phyloP scores from a whole-genome alignment of 2,113 vertebrate species.

The Clinocottus analis region DNA sequence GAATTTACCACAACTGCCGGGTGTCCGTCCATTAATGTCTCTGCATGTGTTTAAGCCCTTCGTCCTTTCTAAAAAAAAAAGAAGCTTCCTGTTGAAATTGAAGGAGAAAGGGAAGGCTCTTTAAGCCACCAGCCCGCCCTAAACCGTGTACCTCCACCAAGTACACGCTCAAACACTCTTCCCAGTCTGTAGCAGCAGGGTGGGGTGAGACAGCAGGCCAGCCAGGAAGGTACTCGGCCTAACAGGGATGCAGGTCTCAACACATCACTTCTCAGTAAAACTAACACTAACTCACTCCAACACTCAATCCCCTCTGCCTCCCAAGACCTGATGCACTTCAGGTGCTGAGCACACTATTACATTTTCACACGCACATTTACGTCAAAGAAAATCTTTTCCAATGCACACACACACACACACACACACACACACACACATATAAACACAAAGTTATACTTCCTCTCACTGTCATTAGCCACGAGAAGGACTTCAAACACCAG shows the following conservation, averaged over 20 bases:
- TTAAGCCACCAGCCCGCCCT: slow-evolving; percentile 30
- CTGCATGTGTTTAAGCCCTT: slow-evolving; percentile 52
- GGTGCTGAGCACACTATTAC: slow-evolving; percentile 43
- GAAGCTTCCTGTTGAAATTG: slow-evolving; percentile 15
- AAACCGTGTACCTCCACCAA: slow-evolving; percentile 51
- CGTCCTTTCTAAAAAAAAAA: slow-evolving; percentile 50
- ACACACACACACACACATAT: slow-evolving; percentile 35
- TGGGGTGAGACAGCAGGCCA: slow-evolving; percentile 62
- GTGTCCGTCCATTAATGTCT: slow-evolving; percentile 61
- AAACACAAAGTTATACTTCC: slow-evolving; percentile 44
- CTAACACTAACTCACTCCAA: slow-evolving; percentile 57
- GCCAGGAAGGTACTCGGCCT: slow-evolving; percentile 61
- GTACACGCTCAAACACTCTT: slow-evolving; percentile 70
- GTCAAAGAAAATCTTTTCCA: slow-evolving; percentile 40
- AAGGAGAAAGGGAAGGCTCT: slow-evolving; percentile 40
- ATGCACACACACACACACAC: slow-evolving; percentile 28
- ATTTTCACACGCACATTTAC: slow-evolving; percentile 41
- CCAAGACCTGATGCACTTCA: slow-evolving; percentile 30
- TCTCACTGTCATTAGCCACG: slow-evolving; percentile 56
- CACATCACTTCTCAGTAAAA: slow-evolving; percentile 67
- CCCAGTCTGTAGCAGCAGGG: slow-evolving; percentile 41
- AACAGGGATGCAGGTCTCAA: slow-evolving; percentile 75
- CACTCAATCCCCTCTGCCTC: slow-evolving; percentile 41
- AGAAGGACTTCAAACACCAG: slow-evolving; percentile 72
- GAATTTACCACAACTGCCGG: slow-evolving; percentile 64